A percentile compares a stretch with the other conserved stretches of the same genome.
Evolutionary conservation across 2,797 vertebrate genomes (phyloP).

Genomic region (Dendrocincla tyrannina): DNA sequence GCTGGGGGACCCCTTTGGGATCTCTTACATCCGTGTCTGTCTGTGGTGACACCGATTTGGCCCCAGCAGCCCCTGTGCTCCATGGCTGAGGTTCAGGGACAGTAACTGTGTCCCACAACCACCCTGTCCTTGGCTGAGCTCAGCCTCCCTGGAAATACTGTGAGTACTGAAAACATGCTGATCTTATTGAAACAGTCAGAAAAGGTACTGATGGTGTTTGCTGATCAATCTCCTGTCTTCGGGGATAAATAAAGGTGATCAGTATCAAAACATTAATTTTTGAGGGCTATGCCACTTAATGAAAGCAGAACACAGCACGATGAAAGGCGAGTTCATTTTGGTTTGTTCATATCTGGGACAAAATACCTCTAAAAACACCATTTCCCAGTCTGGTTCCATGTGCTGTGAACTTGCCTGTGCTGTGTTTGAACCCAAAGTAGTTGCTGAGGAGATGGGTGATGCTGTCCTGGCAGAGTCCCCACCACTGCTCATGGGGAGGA

Average conservation of each 20-base stretch:
- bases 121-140: not conserved
- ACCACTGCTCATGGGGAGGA: not conserved
- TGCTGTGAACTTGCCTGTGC: not conserved
- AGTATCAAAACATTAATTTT: not conserved
- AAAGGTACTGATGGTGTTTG: not conserved
- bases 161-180: not conserved
- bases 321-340: not conserved
- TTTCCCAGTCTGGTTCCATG: not conserved
- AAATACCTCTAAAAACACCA: not conserved
- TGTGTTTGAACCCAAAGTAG: not conserved
- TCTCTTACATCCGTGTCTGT: not conserved
- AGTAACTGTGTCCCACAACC: not conserved
- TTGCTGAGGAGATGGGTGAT: not conserved
- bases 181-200: not conserved
- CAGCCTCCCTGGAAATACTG: not conserved
- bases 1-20: not conserved
- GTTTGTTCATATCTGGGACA: not conserved
- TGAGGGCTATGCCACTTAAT: not conserved
- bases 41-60: not conserved
- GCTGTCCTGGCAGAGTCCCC: not conserved
- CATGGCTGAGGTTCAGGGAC: not conserved
- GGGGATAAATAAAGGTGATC: not conserved
- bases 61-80: not conserved
- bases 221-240: not conserved
- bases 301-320: rapidly evolving